Percentiles rank a stretch among this genome's conserved stretches.
These are phyloP conservation scores for Echinops telfairi DNA, from an alignment of 2,113 vertebrate genomes.

Conservation along the genomic window DNA sequence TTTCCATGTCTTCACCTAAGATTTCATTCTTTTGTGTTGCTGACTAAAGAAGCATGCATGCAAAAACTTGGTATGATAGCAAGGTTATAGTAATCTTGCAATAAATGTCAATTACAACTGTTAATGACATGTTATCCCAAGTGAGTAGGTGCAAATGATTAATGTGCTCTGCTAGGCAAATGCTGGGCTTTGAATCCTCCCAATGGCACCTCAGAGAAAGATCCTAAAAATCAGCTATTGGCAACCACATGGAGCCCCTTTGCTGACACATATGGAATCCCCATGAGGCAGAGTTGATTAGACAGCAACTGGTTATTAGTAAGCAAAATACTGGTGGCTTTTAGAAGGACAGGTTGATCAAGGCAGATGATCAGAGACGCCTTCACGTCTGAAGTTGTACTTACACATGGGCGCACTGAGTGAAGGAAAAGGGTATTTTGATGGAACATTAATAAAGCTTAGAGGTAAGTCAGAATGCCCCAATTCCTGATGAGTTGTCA, in stretches of 20 bases:
- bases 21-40: neutral
- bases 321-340: neutral
- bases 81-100: neutral
- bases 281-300: neutral
- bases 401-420: neutral
- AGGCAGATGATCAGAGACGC: neutral
- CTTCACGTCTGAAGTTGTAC: neutral
- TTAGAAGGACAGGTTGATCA: neutral
- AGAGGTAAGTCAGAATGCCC: accelerated
- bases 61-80: neutral
- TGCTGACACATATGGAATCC: neutral
- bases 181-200: neutral
- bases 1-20: neutral
- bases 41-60: neutral
- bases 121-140: neutral
- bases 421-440: neutral
- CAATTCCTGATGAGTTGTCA: neutral
- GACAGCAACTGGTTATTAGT: neutral
- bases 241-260: neutral
- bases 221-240: neutral
- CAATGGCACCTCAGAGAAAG: neutral
- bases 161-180: neutral
- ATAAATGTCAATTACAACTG: neutral
- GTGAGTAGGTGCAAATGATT: neutral
- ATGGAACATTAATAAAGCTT: neutral